phyloP scores from a whole-genome alignment of 2,797 vertebrate genomes.

The Pogonophryne albipinna region DNA sequence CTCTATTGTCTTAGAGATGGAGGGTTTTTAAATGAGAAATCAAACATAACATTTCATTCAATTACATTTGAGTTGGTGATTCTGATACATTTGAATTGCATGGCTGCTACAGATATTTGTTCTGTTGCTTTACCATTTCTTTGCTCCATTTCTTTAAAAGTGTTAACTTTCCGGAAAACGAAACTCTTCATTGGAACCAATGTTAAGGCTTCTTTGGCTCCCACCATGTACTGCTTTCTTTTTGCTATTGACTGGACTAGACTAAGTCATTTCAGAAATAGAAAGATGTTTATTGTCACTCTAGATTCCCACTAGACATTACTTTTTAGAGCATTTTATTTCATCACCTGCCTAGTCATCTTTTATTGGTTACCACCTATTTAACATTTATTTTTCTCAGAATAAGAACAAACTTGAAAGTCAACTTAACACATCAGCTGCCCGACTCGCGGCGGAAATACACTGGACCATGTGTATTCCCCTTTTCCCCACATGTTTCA shows the following conservation, averaged over 20 bases:
- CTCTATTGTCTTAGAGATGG: background rate
- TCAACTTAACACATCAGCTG: background rate
- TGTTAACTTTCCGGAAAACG: background rate
- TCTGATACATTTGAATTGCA: background rate
- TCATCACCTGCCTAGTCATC: too few species aligned
- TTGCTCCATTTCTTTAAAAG: background rate
- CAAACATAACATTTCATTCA: slow-evolving; percentile 4
- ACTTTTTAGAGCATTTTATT: too few species aligned
- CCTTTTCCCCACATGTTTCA: too few species aligned
- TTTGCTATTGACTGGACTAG: background rate
- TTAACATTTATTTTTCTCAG: background rate
- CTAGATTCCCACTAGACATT: too few species aligned
- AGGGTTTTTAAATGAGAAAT: slow-evolving; percentile 37
- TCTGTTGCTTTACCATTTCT: background rate
- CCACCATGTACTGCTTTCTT: background rate
- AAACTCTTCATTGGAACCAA: too few species aligned
- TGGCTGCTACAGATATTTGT: background rate
- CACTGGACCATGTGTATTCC: too few species aligned
- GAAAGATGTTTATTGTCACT: too few species aligned
- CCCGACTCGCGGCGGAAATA: too few species aligned
- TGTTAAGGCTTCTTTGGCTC: too few species aligned
- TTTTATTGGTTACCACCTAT: background rate
- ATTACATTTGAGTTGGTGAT: background rate
- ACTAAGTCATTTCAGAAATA: too few species aligned
- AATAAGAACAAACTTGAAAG: background rate